A percentile compares a stretch with the other conserved stretches of the same genome.
Conservation (phyloP, 2,797 vertebrate species). For the Girardinus metallicus region DNA sequence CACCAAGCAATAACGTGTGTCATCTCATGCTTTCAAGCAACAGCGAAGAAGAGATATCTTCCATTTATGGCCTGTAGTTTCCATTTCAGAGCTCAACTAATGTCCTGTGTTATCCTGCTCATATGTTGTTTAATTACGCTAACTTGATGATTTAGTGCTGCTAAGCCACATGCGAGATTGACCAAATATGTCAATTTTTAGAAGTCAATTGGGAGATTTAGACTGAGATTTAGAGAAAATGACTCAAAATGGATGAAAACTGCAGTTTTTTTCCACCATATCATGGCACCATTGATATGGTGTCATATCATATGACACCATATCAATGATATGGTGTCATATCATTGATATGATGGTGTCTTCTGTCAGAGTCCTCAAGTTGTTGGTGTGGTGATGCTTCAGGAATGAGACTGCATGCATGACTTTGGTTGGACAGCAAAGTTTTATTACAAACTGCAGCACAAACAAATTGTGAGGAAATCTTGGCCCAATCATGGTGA, state of each 20-base stretch:
- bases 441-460: no score
- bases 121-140: slow-evolving; percentile 1
- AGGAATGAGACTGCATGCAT: no score
- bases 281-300: neutral
- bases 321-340: neutral
- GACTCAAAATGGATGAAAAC: neutral
- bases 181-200: neutral
- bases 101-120: neutral
- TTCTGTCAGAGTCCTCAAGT: no score
- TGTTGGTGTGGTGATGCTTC: no score
- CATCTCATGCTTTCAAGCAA: slow-evolving; percentile 24
- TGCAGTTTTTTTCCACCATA: neutral
- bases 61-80: neutral
- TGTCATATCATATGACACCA: no score
- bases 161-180: neutral
- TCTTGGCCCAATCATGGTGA: no score
- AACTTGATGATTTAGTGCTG: neutral
- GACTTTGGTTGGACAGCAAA: no score
- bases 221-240: neutral
- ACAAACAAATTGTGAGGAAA: no score
- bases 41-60: neutral
- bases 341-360: neutral
- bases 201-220: neutral
- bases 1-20: slow-evolving; percentile 41
- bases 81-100: neutral